Evolutionary conservation across 1,140 invertebrate genomes (phyloP).

Genomic region (Archegozetes longisetosus): DNA sequence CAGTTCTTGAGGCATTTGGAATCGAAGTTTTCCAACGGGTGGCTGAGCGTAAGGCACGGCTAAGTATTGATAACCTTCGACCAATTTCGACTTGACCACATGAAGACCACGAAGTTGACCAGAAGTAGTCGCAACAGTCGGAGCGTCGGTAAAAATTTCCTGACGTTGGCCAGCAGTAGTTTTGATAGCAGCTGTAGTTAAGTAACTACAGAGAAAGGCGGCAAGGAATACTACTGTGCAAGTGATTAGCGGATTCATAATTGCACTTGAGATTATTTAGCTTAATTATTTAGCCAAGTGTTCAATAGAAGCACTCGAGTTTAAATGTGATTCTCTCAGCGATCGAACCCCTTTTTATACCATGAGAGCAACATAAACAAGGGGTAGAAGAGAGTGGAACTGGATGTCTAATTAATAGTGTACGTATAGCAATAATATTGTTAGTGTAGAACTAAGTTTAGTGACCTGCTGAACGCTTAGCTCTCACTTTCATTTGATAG

Average conservation of each 20-base stretch:
- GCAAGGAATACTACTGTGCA: background rate
- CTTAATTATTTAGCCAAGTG: too few relatives aligned
- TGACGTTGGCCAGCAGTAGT: background rate
- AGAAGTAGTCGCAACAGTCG: constrained; percentile 6
- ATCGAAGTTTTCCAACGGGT: constrained; percentile 22
- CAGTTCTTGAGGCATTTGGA: constrained; percentile 11
- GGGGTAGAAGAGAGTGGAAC: background rate
- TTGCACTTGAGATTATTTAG: too few relatives aligned
- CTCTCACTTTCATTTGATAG: background rate
- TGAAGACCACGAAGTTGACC: constrained; percentile 1
- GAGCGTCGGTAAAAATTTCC: background rate
- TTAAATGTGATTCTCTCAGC: background rate
- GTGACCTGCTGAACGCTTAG: constrained; percentile 2
- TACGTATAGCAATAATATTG: background rate
- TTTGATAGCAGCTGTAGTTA: background rate
- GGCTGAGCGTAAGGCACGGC: constrained; percentile 25
- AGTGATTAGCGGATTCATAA: background rate
- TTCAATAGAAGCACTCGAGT: background rate
- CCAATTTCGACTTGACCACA: background rate
- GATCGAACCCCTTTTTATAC: background rate
- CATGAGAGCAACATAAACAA: background rate
- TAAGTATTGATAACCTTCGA: constrained; percentile 13
- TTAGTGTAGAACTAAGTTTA: background rate
- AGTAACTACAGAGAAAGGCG: background rate
- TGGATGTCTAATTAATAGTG: background rate